These are phyloP conservation scores for Helicolenus hilgendorfi DNA, from an alignment of 2,797 vertebrate species.

Conservation along the genomic window DNA sequence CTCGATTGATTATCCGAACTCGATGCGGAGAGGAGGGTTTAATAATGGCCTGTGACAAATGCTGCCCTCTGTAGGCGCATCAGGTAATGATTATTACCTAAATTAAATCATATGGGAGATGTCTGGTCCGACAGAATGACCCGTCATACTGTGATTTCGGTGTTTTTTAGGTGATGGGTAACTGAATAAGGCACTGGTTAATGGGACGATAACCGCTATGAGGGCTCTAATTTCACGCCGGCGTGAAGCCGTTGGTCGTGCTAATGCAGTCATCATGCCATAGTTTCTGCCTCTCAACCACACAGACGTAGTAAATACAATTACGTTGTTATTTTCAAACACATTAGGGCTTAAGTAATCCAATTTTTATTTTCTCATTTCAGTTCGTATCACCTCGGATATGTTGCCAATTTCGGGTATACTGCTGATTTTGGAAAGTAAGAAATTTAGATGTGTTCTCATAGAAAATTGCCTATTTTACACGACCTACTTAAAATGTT, in stretches of 20 bases:
- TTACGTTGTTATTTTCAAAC: not conserved
- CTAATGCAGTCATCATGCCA: not conserved
- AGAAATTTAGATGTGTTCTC: not conserved
- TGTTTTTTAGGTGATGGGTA: not conserved
- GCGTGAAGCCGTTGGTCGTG: not conserved
- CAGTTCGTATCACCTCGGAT: not conserved
- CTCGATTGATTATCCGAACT: constrained; percentile 27
- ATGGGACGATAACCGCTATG: not conserved
- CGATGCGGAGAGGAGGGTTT: not conserved
- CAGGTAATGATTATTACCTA: constrained; percentile 17
- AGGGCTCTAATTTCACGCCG: not conserved
- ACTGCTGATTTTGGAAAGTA: not conserved
- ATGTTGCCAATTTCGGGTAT: not conserved
- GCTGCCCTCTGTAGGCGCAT: constrained; percentile 23
- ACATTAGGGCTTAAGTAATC: not conserved
- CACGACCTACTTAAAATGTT: not conserved
- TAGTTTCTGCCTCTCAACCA: not conserved
- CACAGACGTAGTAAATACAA: not conserved
- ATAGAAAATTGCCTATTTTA: not conserved
- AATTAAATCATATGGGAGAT: constrained; percentile 15
- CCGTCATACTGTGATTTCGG: not conserved
- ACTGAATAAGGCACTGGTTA: constrained; percentile 4
- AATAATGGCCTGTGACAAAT: constrained; percentile 16
- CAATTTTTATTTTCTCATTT: not conserved
- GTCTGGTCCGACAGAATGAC: constrained; percentile 9